phyloP scores from a whole-genome alignment of 37 sponge, comb jelly and placozoan species.

The Spongia lamella region DNA sequence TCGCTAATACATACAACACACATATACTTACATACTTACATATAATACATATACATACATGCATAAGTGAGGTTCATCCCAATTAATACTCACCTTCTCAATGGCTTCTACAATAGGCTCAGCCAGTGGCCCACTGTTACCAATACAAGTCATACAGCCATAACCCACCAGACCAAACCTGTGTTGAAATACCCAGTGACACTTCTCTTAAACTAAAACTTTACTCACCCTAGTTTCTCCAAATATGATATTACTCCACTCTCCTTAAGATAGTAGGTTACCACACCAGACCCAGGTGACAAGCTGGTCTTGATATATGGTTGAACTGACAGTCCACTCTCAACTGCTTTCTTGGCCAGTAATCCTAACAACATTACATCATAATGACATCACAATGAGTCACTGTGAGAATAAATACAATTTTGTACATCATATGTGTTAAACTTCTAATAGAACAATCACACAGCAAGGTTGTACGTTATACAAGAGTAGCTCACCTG shows the following conservation, averaged over 20 bases:
- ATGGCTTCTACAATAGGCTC: constrained; percentile 71
- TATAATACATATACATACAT: too few species aligned
- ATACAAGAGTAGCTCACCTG: constrained; percentile 17
- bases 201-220: not conserved
- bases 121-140: constrained; percentile 87
- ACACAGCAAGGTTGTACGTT: not conserved
- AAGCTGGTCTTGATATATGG: constrained; percentile 90
- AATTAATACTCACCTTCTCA: constrained; percentile 42
- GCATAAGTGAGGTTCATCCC: not conserved
- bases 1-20: too few species aligned
- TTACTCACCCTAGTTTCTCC: constrained; percentile 78
- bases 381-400: too few species aligned
- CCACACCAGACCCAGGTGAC: constrained; percentile 84
- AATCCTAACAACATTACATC: constrained; percentile 37
- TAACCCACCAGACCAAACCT: constrained; percentile 84
- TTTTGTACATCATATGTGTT: too few species aligned
- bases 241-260: constrained; percentile 87
- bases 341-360: constrained; percentile 81
- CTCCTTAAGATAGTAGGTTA: constrained; percentile 86
- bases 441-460: too few species aligned
- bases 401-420: not conserved
- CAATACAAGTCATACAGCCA: constrained; percentile 94
- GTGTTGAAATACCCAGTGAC: not conserved
- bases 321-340: constrained; percentile 77
- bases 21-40: too few species aligned